Evolutionary conservation across 2,113 vertebrate species (phyloP).

Genomic region (Perca flavescens): DNA sequence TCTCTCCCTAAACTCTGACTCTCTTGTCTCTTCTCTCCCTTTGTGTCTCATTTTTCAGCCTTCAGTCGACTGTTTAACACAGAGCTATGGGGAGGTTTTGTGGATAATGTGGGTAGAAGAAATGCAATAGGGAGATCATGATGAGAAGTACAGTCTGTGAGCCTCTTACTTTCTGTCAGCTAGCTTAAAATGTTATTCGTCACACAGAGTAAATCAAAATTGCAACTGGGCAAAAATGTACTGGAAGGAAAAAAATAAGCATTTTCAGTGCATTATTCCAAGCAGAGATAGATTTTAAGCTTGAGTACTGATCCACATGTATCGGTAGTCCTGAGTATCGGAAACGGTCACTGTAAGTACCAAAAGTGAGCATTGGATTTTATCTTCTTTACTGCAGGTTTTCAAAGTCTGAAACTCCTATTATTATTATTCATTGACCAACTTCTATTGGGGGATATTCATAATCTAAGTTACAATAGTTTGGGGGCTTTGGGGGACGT

Average conservation of each 20-base stretch:
- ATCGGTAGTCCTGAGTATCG: neutral
- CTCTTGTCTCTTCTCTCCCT: slow-evolving; percentile 8
- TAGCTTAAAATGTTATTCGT: slow-evolving; percentile 8
- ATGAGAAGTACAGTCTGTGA: neutral
- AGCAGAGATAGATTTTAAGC: neutral
- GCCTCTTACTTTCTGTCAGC: neutral
- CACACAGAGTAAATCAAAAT: slow-evolving; percentile 14
- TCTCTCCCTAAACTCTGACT: neutral
- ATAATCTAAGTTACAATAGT: neutral
- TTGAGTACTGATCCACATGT: neutral
- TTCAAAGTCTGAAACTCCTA: neutral
- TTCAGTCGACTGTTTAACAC: slow-evolving; percentile 13
- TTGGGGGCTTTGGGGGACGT: neutral
- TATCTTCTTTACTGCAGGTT: neutral
- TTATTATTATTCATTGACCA: neutral
- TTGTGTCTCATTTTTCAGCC: slow-evolving; percentile 12
- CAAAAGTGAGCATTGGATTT: neutral
- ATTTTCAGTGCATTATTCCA: neutral
- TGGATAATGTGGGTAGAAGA: slow-evolving; percentile 16
- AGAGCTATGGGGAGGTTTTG: neutral
- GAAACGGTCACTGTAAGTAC: neutral
- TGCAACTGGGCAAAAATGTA: slow-evolving; percentile 5
- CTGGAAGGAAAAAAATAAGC: neutral
- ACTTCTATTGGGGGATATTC: neutral
- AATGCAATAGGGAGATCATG: slow-evolving; percentile 5